phyloP scores from a whole-genome alignment of 2,797 vertebrate genomes.

The Hapalemur alaotrensis region DNA sequence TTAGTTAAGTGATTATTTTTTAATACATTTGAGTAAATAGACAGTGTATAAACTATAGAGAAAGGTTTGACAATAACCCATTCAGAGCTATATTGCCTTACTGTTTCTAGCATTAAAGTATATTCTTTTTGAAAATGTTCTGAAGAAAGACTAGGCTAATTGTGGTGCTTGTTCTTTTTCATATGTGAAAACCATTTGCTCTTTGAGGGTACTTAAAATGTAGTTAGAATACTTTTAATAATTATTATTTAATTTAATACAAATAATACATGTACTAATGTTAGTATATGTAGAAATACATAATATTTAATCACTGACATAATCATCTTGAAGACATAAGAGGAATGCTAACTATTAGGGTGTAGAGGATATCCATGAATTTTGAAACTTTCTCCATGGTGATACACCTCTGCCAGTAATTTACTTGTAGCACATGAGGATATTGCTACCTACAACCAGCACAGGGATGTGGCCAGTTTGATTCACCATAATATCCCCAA shows the following conservation, averaged over 20 bases:
- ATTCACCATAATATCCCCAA: background rate
- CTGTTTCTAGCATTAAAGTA: background rate
- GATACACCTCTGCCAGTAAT: background rate
- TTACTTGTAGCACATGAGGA: background rate
- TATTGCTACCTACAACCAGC: background rate
- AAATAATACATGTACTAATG: background rate
- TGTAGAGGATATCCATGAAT: background rate
- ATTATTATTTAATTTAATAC: background rate
- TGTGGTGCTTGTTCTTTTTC: conserved; percentile 2
- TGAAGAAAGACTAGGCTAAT: background rate
- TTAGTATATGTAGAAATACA: background rate
- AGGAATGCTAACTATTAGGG: background rate
- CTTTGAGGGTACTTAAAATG: background rate
- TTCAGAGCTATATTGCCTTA: background rate
- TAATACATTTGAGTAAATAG: background rate
- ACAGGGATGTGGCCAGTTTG: background rate
- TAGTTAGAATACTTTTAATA: background rate
- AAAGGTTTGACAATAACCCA: conserved; percentile 9
- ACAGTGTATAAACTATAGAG: background rate
- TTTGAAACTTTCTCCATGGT: background rate
- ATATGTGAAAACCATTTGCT: background rate
- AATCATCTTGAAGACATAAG: conserved; percentile 6
- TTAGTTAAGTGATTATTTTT: background rate
- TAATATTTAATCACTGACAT: background rate
- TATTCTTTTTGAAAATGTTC: background rate